Conservation (phyloP, 2,797 vertebrate species). For the Garrulus glandarius region DNA sequence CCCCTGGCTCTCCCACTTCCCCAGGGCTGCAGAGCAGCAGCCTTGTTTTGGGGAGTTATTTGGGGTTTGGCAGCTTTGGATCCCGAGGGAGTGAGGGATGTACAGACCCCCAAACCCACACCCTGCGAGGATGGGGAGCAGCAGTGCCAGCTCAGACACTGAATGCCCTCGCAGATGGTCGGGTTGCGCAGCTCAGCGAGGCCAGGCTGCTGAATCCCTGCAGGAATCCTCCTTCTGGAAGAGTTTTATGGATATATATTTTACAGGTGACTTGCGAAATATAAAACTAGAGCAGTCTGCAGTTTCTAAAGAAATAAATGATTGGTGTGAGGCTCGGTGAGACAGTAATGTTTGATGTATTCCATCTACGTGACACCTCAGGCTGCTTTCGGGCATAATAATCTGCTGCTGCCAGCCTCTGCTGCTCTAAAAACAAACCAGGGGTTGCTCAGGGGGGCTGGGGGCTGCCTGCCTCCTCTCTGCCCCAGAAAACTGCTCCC, state of each 20-base stretch:
- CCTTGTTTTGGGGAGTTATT: background rate
- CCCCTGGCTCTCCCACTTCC: background rate
- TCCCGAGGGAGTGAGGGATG: background rate
- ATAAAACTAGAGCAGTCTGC: background rate
- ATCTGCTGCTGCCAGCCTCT: background rate
- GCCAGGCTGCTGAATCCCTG: background rate
- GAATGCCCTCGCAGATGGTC: background rate
- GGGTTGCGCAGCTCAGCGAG: background rate
- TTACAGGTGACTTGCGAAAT: background rate
- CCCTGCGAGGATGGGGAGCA: background rate
- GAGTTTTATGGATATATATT: background rate
- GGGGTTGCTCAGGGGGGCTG: background rate
- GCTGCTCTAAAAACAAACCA: background rate
- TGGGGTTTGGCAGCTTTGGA: background rate
- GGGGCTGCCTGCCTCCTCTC: background rate
- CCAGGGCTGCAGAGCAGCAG: background rate
- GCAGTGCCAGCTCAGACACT: background rate
- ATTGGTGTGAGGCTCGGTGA: background rate
- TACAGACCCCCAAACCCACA: accelerated
- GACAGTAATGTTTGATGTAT: background rate
- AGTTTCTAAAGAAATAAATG: constrained; percentile 44
- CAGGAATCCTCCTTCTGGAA: background rate
- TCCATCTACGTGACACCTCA: background rate
- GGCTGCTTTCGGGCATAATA: background rate
- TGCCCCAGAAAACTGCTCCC: background rate